Evolutionary conservation across 2,797 vertebrate genomes (phyloP), one percentile per base, ranked within the genome.

Genomic region (Cetoscarus ocellatus): DNA sequence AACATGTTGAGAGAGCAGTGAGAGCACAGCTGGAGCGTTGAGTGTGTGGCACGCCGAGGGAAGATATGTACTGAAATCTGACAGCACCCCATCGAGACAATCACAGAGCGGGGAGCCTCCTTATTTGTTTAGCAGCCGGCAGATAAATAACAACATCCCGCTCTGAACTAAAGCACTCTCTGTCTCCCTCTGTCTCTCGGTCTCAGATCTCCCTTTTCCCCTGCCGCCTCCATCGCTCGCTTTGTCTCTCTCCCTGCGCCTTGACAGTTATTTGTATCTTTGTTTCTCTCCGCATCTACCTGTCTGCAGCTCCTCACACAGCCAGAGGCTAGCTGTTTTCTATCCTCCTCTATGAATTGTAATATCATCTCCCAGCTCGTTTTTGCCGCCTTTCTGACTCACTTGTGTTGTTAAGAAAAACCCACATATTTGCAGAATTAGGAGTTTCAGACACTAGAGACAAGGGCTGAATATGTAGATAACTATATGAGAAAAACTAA

Each of bases 231-330:
- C 70, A 63, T 86, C 48, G 72, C 77, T 79, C 53, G 61, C 84
- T 85, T 85, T 83, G 84, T 83, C 79, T 85, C 72, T 78, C 75
- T 45, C 50, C 14, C 77, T 75, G 66, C 48, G 53, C 86, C 82
- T 85, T 91, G 90, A 89, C 91, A 91, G 88, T 87, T 92, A 90
- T 93, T 88, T 92, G 88, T 91, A 91, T 91, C 84, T 91, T 88
- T 90, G 85, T 89, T 89, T 81, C 87, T 82, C 79, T 83, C 80
- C 65, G 51, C 72, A 74, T 90, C 81, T 92, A 89, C 87, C 90
- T 91, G 88, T 91, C 90, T 88, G 78, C 84, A 82, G 86, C 79
- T 85, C 61, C 83, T 90, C 86, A 92, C 83, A 91, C 89, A 92
- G 88, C 91, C 86, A 86, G 86, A 79, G 89, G 88, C 89, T 87